A percentile compares a stretch with the other conserved stretches of the same genome.
phyloP scores from a whole-genome alignment of 2,113 vertebrate genomes.

The Castor canadensis region DNA sequence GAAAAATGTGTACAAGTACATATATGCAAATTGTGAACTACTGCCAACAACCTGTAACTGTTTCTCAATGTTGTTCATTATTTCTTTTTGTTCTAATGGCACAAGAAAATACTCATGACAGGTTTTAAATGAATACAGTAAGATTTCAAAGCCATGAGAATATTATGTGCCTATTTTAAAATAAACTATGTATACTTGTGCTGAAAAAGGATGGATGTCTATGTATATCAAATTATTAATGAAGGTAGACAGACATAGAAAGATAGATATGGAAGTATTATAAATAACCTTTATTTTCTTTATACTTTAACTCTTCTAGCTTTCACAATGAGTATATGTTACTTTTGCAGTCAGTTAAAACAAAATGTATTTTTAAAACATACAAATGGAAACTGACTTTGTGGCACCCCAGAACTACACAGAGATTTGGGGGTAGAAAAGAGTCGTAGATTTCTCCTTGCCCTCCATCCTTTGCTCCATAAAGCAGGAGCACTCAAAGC shows the following conservation, averaged over 20 bases:
- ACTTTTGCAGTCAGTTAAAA: constrained; percentile 35
- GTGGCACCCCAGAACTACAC: background rate
- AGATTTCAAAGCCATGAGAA: background rate
- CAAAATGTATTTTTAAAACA: background rate
- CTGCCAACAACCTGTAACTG: background rate
- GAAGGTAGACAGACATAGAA: background rate
- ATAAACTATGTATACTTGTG: background rate
- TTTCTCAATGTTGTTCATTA: background rate
- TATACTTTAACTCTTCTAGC: background rate
- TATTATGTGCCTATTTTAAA: background rate
- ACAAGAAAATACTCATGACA: background rate
- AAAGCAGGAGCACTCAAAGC: background rate
- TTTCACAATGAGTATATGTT: constrained; percentile 21
- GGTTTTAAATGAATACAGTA: constrained; percentile 2
- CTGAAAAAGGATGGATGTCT: background rate
- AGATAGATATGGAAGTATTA: background rate
- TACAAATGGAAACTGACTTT: background rate
- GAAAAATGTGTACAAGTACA: background rate
- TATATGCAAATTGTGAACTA: background rate
- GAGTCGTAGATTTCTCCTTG: background rate
- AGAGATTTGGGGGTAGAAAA: background rate
- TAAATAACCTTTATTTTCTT: background rate
- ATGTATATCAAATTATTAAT: background rate
- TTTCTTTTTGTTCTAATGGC: background rate
- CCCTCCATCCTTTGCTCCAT: background rate